Base-by-base conservation (phyloP, 2,888 invertebrate species). In the Brassicogethes aeneus region DNA sequence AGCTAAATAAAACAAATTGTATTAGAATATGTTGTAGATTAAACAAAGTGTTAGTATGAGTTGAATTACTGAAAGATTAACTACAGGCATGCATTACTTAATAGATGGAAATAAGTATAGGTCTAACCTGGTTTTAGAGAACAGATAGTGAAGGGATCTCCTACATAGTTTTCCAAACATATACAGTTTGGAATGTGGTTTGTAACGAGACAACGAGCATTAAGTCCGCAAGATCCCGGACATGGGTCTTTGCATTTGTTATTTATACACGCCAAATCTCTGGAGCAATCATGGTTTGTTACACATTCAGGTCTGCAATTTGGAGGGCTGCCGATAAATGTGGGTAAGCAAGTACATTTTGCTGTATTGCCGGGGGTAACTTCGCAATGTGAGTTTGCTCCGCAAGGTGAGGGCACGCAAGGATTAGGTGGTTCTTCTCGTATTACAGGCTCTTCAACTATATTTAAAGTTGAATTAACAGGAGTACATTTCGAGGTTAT, bases 161-260 rank as follows among this genome's bases (percentile, higher is more conserved):
- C 84, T 34, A 74, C 73, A 55, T 73, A 78, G 34, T 77, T 79
- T 50, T 77, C 72, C 45, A 77, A 70, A 57, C 85, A 86, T 36
- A 79, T 76, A 60, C 85, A 85, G 57, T 82, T 80, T 1, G 85
- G 84, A 43, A 83, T 77, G 54, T 86, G 85, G 53, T 82, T 80
- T 42, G 81, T 75, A 34, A 85, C 84, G 62, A 80, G 76, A 60
- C 85, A 86, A 50, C 75, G 70, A 16, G 85, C 82, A 46, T 80
- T 79, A 14, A 76, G 70, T 3, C 85, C 85, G 59, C 85, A 86
- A 8, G 82, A 81, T 44, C 83, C 84, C 34, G 79, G 77, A 52
- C 85, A 86, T 17, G 85, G 85, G 61, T 86, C 81, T 30, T 75
- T 72, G 55, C 85, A 86, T 57, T 77, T 77, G 43, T 79, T 77